A percentile compares a stretch with the other conserved stretches of the same genome.
Conservation (phyloP, 2,113 vertebrate genomes). For the Sturnira hondurensis region DNA sequence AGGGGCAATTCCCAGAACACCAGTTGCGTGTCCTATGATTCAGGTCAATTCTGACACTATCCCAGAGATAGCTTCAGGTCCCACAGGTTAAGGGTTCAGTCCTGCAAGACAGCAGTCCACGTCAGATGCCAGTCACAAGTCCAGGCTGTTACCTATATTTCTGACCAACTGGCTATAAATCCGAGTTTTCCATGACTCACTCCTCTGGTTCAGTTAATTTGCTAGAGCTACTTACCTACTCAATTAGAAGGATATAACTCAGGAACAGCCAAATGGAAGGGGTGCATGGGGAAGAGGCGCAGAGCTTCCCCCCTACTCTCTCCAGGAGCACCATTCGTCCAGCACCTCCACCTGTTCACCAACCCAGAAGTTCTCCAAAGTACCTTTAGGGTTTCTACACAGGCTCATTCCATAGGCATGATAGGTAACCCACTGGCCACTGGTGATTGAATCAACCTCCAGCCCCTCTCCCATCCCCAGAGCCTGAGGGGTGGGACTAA, state of each 20-base stretch:
- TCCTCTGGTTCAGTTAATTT: neutral
- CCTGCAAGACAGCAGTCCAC: neutral
- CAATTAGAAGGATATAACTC: neutral
- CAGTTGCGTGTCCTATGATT: neutral
- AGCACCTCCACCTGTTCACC: neutral
- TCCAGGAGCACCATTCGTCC: neutral
- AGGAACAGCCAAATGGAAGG: neutral
- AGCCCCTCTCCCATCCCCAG: neutral
- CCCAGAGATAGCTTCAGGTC: neutral
- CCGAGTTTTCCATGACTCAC: neutral
- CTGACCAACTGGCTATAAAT: neutral
- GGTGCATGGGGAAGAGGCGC: neutral
- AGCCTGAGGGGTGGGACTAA: neutral
- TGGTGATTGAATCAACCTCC: neutral
- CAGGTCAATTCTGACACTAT: neutral
- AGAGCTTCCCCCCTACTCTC: neutral
- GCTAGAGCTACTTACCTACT: neutral
- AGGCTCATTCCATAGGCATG: neutral
- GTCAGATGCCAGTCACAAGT: neutral
- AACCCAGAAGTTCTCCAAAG: neutral
- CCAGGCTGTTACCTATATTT: neutral
- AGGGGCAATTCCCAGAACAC: neutral
- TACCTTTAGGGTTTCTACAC: neutral
- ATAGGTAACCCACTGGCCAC: neutral
- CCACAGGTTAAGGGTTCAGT: neutral